Percentiles rank a stretch among this genome's conserved stretches.
These are phyloP conservation scores for Cheilosia urbana DNA, from an alignment of 2,888 invertebrate genomes.

Conservation along the genomic window DNA sequence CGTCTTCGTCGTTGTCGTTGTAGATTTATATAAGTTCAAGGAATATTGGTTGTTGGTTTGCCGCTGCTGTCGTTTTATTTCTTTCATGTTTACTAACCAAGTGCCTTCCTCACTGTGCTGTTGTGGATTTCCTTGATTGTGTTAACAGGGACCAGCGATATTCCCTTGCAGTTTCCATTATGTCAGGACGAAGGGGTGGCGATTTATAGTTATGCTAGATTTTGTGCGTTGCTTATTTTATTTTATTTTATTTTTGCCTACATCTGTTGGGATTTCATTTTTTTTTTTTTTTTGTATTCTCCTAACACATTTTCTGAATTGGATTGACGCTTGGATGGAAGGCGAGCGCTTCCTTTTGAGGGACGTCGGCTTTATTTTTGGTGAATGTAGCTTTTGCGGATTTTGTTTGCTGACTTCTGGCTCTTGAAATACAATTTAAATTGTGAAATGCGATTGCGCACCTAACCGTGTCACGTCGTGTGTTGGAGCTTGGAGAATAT, in stretches of 20 bases:
- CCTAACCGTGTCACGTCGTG: no score
- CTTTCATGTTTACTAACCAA: conserved; percentile 21
- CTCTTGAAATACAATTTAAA: no score
- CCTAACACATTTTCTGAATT: conserved; percentile 13
- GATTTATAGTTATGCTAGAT: conserved; percentile 25
- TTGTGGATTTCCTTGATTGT: conserved; percentile 31
- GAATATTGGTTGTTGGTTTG: conserved; percentile 33
- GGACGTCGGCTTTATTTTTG: no score
- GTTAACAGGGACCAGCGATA: conserved; percentile 10
- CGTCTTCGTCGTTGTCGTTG: conserved; percentile 24
- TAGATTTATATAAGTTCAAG: conserved; percentile 24
- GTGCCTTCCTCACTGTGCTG: conserved; percentile 16
- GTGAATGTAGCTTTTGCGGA: no score
- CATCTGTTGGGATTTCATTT: conserved; percentile 2
- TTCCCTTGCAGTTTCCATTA: neutral
- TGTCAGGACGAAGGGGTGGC: conserved; percentile 1
- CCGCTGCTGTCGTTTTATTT: conserved; percentile 14
- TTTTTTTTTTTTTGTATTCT: neutral
- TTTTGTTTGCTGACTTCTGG: no score
- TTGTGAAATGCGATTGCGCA: no score
- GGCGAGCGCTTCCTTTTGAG: neutral
- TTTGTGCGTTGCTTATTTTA: conserved; percentile 14
- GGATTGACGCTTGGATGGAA: conserved; percentile 13
- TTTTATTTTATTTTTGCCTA: conserved; percentile 4
- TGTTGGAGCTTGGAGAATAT: no score